Percentiles rank a stretch among this genome's conserved stretches.
Conservation (phyloP, 1,140 invertebrate species). For the Apolygus lucorum region DNA sequence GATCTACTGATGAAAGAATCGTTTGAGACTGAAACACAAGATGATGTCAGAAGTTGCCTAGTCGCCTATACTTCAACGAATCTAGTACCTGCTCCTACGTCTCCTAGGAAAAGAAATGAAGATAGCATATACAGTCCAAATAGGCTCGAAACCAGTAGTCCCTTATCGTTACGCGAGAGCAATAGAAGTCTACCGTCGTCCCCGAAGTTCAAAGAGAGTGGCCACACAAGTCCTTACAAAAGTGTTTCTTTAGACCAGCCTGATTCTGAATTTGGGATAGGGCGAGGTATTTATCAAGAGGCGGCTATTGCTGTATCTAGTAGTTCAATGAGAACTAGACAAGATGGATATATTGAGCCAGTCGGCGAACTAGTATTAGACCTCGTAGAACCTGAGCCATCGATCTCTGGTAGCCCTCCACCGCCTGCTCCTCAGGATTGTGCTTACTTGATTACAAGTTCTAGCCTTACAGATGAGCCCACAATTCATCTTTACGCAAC, state of each 20-base stretch:
- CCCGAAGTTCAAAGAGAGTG: conserved; percentile 24
- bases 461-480: conserved; percentile 34
- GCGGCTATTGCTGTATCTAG: background rate
- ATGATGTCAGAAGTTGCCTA: background rate
- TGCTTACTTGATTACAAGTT: conserved; percentile 26
- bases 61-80: background rate
- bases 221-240: conserved; percentile 8
- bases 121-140: background rate
- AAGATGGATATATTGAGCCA: conserved; percentile 52
- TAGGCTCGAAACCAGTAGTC: background rate
- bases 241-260: background rate
- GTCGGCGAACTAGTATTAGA: conserved; percentile 45
- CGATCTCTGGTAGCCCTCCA: conserved; percentile 55
- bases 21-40: conserved; percentile 16
- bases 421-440: conserved; percentile 58
- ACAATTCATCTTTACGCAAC: conserved; percentile 4
- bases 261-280: background rate
- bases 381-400: conserved; percentile 34
- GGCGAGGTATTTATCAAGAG: conserved; percentile 2
- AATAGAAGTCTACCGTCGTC: conserved; percentile 41
- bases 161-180: conserved; percentile 11
- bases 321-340: conserved; percentile 46
- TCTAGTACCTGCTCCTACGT: conserved; percentile 8
- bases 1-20: conserved; percentile 10
- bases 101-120: conserved; percentile 18